Evolutionary conservation across 2,888 invertebrate species (phyloP).

Genomic region (Synergus japonicus): DNA sequence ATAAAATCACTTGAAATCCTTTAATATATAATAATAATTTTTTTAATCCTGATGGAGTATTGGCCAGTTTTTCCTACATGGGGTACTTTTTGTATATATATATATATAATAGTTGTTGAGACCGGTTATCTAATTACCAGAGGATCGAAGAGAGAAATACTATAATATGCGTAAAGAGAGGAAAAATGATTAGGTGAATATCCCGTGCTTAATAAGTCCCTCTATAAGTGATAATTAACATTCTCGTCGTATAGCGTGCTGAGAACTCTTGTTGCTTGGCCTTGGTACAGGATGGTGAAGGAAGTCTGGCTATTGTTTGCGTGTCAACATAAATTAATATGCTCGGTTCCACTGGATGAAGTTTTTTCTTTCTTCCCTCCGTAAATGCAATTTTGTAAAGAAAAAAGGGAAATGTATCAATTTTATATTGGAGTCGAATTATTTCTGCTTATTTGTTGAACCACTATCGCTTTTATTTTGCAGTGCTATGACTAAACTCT

Average conservation of each 20-base stretch:
- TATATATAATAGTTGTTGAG: neutral
- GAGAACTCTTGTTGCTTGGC: conserved; percentile 6
- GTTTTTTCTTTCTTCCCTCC: neutral
- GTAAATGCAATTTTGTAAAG: neutral
- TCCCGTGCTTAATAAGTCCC: conserved; percentile 56
- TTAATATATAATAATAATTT: neutral
- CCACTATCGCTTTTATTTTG: conserved; percentile 9
- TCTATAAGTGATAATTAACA: conserved; percentile 59
- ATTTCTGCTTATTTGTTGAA: neutral
- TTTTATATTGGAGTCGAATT: neutral
- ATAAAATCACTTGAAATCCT: too few species aligned
- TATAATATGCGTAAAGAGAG: conserved; percentile 3
- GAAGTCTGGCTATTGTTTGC: conserved; percentile 6
- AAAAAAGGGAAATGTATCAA: neutral
- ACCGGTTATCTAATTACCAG: conserved; percentile 50
- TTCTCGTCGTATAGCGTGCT: conserved; percentile 54
- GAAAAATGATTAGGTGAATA: conserved; percentile 45
- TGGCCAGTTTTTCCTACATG: too few species aligned
- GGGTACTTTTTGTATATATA: too few species aligned
- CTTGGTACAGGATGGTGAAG: conserved; percentile 5
- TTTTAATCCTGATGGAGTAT: too few species aligned
- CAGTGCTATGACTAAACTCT: neutral
- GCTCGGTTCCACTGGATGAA: neutral
- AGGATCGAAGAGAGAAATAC: conserved; percentile 43
- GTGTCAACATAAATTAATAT: neutral